These are phyloP conservation scores for Sternotherus odoratus DNA, from an alignment of 2,797 vertebrate genomes.

Conservation along the genomic window DNA sequence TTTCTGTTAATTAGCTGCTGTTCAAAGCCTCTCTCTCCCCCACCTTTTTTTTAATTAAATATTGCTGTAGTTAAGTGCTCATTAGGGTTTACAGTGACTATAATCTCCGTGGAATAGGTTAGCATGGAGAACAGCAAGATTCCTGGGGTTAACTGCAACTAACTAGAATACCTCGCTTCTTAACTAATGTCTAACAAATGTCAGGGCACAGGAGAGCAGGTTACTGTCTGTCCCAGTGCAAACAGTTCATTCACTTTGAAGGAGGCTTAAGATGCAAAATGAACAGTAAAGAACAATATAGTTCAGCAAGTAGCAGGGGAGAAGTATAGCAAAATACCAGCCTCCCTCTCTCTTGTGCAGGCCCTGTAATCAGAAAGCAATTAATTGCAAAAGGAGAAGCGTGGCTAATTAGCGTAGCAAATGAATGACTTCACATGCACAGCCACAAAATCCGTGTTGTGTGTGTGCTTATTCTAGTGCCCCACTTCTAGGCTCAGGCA, in stretches of 20 bases:
- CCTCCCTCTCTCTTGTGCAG: not conserved
- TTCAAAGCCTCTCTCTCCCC: not conserved
- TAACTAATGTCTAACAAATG: not conserved
- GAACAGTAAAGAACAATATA: not conserved
- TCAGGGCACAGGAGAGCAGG: not conserved
- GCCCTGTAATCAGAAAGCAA: not conserved
- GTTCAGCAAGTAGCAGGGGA: no score
- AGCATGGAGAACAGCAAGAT: not conserved
- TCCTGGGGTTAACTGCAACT: not conserved
- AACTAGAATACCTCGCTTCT: not conserved
- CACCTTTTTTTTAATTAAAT: not conserved
- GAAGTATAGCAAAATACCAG: not conserved
- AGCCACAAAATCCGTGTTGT: not conserved
- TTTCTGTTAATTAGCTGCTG: slow-evolving; percentile 41
- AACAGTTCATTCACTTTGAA: not conserved
- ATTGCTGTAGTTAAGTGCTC: not conserved
- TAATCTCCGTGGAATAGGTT: not conserved
- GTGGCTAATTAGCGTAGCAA: not conserved
- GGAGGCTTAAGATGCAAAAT: not conserved
- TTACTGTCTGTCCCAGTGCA: not conserved
- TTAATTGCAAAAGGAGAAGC: not conserved
- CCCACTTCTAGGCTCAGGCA: not conserved
- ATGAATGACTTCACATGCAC: not conserved
- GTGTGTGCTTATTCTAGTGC: not conserved
- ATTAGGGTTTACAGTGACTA: not conserved